phyloP scores from a whole-genome alignment of 2,888 invertebrate genomes.

The Lacanobia oleracea region DNA sequence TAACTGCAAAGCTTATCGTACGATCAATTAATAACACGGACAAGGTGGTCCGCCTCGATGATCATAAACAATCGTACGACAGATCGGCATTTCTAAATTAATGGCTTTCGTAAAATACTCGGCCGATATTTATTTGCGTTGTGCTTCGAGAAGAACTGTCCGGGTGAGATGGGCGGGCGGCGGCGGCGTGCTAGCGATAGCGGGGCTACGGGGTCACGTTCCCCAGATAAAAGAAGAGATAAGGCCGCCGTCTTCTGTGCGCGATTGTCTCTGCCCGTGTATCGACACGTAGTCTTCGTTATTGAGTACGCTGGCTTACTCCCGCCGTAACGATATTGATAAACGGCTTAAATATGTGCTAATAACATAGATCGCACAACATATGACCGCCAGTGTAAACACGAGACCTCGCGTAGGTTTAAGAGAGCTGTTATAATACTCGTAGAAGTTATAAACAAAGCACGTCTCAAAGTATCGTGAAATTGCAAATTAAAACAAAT shows the following conservation, averaged over 20 bases:
- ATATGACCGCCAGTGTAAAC: conserved; percentile 51
- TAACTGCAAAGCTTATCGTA: conserved; percentile 77
- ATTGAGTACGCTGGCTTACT: conserved; percentile 54
- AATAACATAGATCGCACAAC: conserved; percentile 57
- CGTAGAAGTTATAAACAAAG: conserved; percentile 31
- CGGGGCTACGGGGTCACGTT: conserved; percentile 90
- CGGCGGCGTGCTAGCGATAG: conserved; percentile 80
- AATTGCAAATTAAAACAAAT: conserved; percentile 56
- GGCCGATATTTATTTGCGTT: conserved; percentile 77
- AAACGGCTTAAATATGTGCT: conserved; percentile 57
- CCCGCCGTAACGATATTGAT: conserved; percentile 50
- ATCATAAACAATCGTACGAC: conserved; percentile 85
- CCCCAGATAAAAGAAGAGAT: conserved; percentile 85
- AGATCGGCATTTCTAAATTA: conserved; percentile 87
- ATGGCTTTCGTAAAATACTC: conserved; percentile 79
- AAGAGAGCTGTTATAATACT: conserved; percentile 48
- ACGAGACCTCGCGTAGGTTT: conserved; percentile 47
- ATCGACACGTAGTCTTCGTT: conserved; percentile 58
- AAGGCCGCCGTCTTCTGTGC: conserved; percentile 82
- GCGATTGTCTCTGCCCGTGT: conserved; percentile 82
- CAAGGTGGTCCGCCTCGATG: conserved; percentile 83
- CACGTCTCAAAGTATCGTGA: conserved; percentile 42
- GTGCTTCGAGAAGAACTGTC: conserved; percentile 72
- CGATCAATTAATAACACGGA: conserved; percentile 87
- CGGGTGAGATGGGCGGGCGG: conserved; percentile 85